phyloP scores from a whole-genome alignment of 2,113 vertebrate species.

The Chaetura pelagica region DNA sequence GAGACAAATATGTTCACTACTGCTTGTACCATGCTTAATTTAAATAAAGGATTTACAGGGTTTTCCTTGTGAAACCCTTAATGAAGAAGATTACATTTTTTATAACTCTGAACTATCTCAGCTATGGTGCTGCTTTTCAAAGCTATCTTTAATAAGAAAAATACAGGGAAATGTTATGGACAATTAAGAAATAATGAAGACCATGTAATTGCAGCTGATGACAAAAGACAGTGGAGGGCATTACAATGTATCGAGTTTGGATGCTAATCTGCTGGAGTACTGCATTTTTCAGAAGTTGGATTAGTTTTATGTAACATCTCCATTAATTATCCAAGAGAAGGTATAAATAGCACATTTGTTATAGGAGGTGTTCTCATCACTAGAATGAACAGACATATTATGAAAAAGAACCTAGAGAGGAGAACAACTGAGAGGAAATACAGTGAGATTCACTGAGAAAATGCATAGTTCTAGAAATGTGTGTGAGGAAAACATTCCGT shows the following conservation, averaged over 20 bases:
- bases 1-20: neutral
- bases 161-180: neutral
- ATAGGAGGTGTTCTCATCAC: neutral
- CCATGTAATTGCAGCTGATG: conserved; percentile 11
- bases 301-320: conserved; percentile 27
- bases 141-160: conserved; percentile 34
- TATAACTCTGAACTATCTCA: neutral
- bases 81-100: neutral
- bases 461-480: neutral
- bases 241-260: neutral
- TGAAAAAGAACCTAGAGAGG: neutral
- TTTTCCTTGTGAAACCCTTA: neutral
- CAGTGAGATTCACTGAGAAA: neutral
- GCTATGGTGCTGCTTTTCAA: neutral
- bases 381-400: neutral
- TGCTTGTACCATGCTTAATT: neutral
- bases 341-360: conserved; percentile 10
- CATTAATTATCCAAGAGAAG: conserved; percentile 1
- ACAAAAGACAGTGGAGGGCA: conserved; percentile 20
- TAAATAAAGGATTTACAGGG: neutral
- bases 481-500: neutral
- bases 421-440: neutral
- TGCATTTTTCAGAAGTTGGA: neutral
- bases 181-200: conserved; percentile 53
- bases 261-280: neutral